Evolutionary conservation across 2,113 vertebrate genomes (phyloP).

Genomic region (Galbula dea): DNA sequence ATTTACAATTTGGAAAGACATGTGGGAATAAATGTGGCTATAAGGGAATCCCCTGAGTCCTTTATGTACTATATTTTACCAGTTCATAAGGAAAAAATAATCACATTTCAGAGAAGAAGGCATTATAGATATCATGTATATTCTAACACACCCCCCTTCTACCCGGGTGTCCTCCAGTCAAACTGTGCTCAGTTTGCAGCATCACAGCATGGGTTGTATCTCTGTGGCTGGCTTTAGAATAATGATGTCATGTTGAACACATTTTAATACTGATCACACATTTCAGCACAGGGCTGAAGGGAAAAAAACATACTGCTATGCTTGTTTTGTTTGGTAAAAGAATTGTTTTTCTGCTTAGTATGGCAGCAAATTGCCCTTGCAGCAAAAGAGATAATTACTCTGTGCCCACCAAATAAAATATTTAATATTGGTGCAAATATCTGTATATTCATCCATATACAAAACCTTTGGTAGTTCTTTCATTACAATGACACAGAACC

Average conservation of each 20-base stretch:
- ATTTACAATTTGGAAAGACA: constrained; percentile 93
- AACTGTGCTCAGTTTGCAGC: background rate
- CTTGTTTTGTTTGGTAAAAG: constrained; percentile 21
- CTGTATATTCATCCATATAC: background rate
- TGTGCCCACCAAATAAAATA: background rate
- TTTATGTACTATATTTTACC: constrained; percentile 90
- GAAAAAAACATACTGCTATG: background rate
- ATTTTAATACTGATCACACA: constrained; percentile 32
- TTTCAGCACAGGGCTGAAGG: constrained; percentile 13
- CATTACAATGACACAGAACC: background rate
- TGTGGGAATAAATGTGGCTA: constrained; percentile 89
- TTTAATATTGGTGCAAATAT: constrained; percentile 8
- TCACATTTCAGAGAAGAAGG: constrained; percentile 82
- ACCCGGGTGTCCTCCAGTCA: constrained; percentile 6
- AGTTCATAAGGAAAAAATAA: constrained; percentile 90
- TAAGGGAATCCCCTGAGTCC: constrained; percentile 85
- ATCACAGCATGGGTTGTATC: background rate
- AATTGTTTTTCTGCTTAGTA: constrained; percentile 12
- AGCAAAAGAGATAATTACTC: constrained; percentile 26
- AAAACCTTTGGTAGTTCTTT: background rate
- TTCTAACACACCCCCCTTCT: constrained; percentile 32
- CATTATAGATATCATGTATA: constrained; percentile 50
- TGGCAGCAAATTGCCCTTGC: constrained; percentile 24
- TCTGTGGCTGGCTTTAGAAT: constrained; percentile 45
- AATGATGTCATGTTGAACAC: background rate